phyloP scores from a whole-genome alignment of 2,797 vertebrate genomes.

The Myiotriccus ornatus region DNA sequence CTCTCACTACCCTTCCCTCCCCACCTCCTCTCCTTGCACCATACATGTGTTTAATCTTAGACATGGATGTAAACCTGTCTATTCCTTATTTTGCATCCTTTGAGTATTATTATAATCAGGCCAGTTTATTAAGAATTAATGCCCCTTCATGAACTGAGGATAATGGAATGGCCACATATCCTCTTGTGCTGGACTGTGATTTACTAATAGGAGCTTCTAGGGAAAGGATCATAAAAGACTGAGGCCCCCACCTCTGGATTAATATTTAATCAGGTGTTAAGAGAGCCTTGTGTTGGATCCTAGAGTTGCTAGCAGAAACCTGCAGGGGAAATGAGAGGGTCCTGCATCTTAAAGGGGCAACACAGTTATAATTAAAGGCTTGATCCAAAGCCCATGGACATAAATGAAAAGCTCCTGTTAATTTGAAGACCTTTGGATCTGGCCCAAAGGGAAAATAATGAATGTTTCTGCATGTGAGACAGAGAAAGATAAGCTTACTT shows the following conservation, averaged over 20 bases:
- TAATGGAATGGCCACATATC: constrained; percentile 68
- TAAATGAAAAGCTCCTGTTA: constrained; percentile 38
- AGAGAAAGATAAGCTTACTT: background rate
- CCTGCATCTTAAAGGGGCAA: constrained; percentile 61
- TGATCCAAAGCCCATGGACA: background rate
- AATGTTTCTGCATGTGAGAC: background rate
- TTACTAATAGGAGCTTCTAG: constrained; percentile 73
- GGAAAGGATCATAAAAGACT: constrained; percentile 66
- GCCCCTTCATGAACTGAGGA: constrained; percentile 54
- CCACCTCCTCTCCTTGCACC: background rate
- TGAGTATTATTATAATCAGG: constrained; percentile 59
- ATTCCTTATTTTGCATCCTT: constrained; percentile 67
- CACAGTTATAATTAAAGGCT: constrained; percentile 36
- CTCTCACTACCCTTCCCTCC: background rate
- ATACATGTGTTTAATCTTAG: constrained; percentile 60
- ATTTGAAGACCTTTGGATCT: constrained; percentile 39
- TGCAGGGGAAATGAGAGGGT: constrained; percentile 47
- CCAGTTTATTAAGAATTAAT: constrained; percentile 79
- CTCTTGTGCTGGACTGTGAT: constrained; percentile 60
- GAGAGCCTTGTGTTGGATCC: constrained; percentile 48
- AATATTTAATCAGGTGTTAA: constrained; percentile 75
- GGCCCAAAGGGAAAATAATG: constrained; percentile 18
- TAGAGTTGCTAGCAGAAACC: constrained; percentile 54
- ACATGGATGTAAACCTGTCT: constrained; percentile 68
- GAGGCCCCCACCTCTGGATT: constrained; percentile 61